These are phyloP conservation scores for Nasonia giraulti DNA, from an alignment of 1,140 invertebrate genomes.

Conservation along the genomic window DNA sequence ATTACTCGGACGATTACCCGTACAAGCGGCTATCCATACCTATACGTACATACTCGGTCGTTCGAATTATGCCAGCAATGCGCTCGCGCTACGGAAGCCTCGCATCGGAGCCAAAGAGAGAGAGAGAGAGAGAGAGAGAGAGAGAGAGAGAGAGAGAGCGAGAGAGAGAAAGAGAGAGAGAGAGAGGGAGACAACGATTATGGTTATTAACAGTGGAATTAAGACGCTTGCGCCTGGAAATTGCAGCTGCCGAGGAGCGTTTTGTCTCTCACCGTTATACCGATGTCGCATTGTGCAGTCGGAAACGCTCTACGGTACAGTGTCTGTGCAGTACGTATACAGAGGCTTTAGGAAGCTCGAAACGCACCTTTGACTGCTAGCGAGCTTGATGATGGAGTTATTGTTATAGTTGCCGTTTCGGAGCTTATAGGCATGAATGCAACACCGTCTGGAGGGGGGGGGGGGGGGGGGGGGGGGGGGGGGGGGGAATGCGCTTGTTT, in stretches of 20 bases:
- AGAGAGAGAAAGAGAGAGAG: neutral
- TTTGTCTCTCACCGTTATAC: too few relatives aligned
- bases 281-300: neutral
- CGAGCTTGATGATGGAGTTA: neutral
- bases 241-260: neutral
- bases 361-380: neutral
- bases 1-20: slow-evolving; percentile 16
- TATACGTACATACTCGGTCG: too few relatives aligned
- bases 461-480: too few relatives aligned
- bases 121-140: neutral
- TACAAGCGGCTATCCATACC: too few relatives aligned
- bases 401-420: neutral
- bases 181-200: slow-evolving; percentile 7
- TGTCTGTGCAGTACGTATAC: too few relatives aligned
- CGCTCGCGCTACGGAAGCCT: neutral
- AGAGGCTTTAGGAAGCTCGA: neutral
- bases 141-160: neutral
- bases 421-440: neutral
- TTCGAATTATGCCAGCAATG: neutral
- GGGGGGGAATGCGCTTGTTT: neutral
- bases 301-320: neutral
- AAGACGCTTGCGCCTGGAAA: slow-evolving; percentile 18
- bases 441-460: neutral
- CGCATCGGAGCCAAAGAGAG: neutral
- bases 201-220: slow-evolving; percentile 44